Evolutionary conservation across 2,797 vertebrate genomes (phyloP).

Genomic region (Carcharodon carcharias): DNA sequence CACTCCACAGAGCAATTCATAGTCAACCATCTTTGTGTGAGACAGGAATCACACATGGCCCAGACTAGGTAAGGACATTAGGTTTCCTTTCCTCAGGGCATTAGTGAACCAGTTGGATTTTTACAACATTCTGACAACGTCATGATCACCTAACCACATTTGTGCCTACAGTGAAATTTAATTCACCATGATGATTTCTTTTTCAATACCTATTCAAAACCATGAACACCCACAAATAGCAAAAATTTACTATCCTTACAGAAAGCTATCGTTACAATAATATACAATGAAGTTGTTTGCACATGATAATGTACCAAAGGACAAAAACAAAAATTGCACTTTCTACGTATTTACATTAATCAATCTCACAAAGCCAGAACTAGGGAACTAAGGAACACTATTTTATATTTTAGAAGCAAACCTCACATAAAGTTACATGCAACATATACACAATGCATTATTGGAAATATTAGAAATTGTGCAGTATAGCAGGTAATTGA

Average conservation of each 20-base stretch:
- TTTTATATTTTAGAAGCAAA: slow-evolving; percentile 14
- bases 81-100: background rate
- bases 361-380: background rate
- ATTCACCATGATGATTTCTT: background rate
- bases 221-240: background rate
- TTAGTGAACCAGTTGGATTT: background rate
- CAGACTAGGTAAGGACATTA: background rate
- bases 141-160: background rate
- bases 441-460: background rate
- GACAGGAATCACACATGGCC: background rate
- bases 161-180: slow-evolving; percentile 25
- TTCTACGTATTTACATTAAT: slow-evolving; percentile 19
- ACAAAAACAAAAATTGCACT: slow-evolving; percentile 28
- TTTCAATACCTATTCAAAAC: background rate
- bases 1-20: background rate
- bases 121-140: background rate
- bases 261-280: background rate
- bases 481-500: background rate
- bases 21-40: background rate
- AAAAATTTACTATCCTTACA: background rate
- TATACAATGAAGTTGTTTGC: background rate
- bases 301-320: slow-evolving; percentile 34
- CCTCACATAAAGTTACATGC: background rate
- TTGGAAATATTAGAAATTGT: background rate
- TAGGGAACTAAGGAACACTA: background rate